These are phyloP conservation scores for Rhodinocichla rosea DNA, from an alignment of 2,113 vertebrate genomes.

Conservation along the genomic window DNA sequence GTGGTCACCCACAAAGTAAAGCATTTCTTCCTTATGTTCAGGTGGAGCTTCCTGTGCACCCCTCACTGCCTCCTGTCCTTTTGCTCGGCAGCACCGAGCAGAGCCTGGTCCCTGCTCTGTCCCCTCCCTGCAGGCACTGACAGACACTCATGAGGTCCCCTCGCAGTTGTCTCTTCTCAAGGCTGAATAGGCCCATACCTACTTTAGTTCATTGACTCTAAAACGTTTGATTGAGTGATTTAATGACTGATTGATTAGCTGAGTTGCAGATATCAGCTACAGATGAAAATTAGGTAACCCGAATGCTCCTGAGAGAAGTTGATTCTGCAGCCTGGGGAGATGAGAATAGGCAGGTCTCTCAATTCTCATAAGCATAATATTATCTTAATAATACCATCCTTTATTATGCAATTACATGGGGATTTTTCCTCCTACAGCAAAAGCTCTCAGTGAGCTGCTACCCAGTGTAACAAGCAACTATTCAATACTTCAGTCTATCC, in stretches of 20 bases:
- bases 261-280: neutral
- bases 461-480: neutral
- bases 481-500: neutral
- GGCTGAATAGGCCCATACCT: neutral
- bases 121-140: neutral
- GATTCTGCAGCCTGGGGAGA: neutral
- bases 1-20: neutral
- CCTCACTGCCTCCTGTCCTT: rapidly evolving
- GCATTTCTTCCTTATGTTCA: neutral
- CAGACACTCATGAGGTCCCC: rapidly evolving
- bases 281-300: neutral
- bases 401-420: neutral
- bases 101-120: neutral
- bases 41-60: neutral
- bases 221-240: neutral
- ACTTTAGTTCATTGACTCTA: neutral
- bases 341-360: neutral
- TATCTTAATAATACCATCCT: neutral
- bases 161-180: neutral
- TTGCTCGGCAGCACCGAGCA: rapidly evolving
- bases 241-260: neutral
- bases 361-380: neutral
- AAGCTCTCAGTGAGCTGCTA: neutral
- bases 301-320: neutral
- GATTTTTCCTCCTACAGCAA: neutral